Percentiles rank a stretch among this genome's conserved stretches.
These are phyloP conservation scores for Eurypyga helias DNA, from an alignment of 2,113 vertebrate species.

Conservation along the genomic window DNA sequence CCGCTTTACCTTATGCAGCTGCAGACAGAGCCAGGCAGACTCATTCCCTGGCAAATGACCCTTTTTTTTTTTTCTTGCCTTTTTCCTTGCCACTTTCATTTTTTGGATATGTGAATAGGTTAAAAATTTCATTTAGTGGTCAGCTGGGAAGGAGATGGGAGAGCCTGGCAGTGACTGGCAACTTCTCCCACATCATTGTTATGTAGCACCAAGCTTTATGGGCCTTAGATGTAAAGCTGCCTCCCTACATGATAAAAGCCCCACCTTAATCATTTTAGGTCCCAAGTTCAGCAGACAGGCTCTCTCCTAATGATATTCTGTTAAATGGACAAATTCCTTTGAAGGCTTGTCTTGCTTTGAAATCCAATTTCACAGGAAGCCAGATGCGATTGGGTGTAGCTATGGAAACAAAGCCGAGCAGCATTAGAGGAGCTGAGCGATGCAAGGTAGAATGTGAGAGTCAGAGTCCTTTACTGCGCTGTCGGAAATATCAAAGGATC, in stretches of 20 bases:
- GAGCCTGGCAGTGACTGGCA: slow-evolving; percentile 6
- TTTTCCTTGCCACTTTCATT: background rate
- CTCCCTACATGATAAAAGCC: slow-evolving; percentile 48
- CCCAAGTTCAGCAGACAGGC: slow-evolving; percentile 68
- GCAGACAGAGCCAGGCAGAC: background rate
- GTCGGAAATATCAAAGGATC: slow-evolving; percentile 69
- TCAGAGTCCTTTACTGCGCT: slow-evolving; percentile 45
- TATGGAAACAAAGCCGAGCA: slow-evolving; percentile 78
- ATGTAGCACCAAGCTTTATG: slow-evolving; percentile 16
- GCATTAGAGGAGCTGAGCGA: slow-evolving; percentile 62
- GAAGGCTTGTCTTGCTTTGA: slow-evolving; percentile 79
- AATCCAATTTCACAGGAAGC: slow-evolving; percentile 77
- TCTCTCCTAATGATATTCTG: slow-evolving; percentile 76
- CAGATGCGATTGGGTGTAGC: slow-evolving; percentile 74
- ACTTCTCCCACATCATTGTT: slow-evolving; percentile 6
- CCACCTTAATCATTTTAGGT: slow-evolving; percentile 67
- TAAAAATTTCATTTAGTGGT: background rate
- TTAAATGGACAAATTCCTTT: slow-evolving; percentile 82
- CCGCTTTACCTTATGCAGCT: background rate
- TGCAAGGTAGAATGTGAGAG: slow-evolving; percentile 41
- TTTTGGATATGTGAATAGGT: background rate
- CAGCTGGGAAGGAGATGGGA: background rate
- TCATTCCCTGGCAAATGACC: background rate
- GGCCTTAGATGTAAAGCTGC: slow-evolving; percentile 57
- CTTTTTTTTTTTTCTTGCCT: background rate